Percentiles rank a stretch among this genome's conserved stretches.
Conservation (phyloP, 2,888 invertebrate genomes). For the Choristoneura rosaceana region DNA sequence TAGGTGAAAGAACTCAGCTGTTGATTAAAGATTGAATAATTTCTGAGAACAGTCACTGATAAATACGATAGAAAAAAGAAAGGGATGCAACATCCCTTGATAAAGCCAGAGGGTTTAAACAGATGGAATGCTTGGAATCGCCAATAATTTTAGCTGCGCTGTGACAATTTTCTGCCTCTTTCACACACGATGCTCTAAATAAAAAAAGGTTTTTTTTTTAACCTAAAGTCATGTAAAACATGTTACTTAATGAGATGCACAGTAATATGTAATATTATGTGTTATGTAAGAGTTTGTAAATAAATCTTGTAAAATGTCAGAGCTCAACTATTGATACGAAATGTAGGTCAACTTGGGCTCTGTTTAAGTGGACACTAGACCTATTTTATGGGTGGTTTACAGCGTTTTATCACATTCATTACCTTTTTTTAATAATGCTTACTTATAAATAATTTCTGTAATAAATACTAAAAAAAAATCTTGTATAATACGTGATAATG, state of each 20-base stretch:
- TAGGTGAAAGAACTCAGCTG: too few relatives aligned
- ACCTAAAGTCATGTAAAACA: conserved; percentile 23
- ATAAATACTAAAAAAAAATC: too few relatives aligned
- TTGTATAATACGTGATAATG: too few relatives aligned
- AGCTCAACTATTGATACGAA: conserved; percentile 2
- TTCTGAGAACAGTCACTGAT: too few relatives aligned
- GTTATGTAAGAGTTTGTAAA: conserved; percentile 33
- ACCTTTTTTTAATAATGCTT: not conserved
- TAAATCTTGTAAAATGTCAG: conserved; percentile 14
- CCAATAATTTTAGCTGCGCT: too few relatives aligned
- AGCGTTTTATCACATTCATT: not conserved
- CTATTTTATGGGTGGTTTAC: not conserved
- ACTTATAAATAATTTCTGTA: too few relatives aligned
- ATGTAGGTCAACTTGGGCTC: conserved; percentile 12
- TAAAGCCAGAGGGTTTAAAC: too few relatives aligned
- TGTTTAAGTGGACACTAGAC: not conserved
- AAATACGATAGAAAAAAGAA: too few relatives aligned
- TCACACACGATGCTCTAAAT: conserved; percentile 10
- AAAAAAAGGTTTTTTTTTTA: conserved; percentile 1
- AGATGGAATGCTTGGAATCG: too few relatives aligned
- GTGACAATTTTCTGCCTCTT: not conserved
- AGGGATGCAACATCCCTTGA: too few relatives aligned
- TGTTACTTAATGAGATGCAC: conserved; percentile 30
- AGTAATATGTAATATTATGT: conserved; percentile 38
- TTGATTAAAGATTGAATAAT: too few relatives aligned